Conservation (phyloP, 2,797 vertebrate species). For the Todus mexicanus region DNA sequence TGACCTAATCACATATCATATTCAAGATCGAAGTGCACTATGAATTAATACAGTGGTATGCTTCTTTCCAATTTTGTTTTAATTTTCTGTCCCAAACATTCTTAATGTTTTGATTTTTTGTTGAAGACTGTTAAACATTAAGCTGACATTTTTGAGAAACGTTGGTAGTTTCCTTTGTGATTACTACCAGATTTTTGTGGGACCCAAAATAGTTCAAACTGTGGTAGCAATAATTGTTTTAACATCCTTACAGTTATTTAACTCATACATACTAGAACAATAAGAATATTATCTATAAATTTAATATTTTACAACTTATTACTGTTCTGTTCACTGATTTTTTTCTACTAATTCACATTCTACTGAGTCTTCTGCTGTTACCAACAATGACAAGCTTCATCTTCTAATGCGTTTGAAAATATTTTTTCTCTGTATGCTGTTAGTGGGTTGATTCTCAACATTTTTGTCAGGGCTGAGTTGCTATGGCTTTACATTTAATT, state of each 20-base stretch:
- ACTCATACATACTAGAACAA: not conserved
- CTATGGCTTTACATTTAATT: not conserved
- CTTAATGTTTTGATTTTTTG: not conserved
- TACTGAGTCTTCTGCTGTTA: conserved; percentile 4
- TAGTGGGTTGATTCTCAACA: not conserved
- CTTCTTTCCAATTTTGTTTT: not conserved
- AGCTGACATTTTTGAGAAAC: not conserved
- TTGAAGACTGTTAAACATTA: not conserved
- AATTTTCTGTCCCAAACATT: not conserved
- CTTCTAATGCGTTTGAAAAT: not conserved
- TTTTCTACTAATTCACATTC: not conserved
- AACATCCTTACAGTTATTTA: not conserved
- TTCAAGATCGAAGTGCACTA: not conserved
- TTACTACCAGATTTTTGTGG: not conserved
- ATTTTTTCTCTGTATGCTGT: not conserved
- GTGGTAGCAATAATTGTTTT: not conserved
- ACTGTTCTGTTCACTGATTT: not conserved
- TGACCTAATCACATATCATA: not conserved
- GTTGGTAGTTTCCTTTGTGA: not conserved
- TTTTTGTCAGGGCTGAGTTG: not conserved
- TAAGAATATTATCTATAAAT: not conserved
- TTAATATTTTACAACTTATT: not conserved
- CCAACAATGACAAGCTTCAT: not conserved
- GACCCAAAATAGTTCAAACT: not conserved
- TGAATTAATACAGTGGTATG: not conserved